Percentiles rank a stretch among this genome's conserved stretches.
These are phyloP conservation scores for Flabesymbios commensalis DNA, from an alignment of 2,888 invertebrate genomes.

Conservation along the genomic window DNA sequence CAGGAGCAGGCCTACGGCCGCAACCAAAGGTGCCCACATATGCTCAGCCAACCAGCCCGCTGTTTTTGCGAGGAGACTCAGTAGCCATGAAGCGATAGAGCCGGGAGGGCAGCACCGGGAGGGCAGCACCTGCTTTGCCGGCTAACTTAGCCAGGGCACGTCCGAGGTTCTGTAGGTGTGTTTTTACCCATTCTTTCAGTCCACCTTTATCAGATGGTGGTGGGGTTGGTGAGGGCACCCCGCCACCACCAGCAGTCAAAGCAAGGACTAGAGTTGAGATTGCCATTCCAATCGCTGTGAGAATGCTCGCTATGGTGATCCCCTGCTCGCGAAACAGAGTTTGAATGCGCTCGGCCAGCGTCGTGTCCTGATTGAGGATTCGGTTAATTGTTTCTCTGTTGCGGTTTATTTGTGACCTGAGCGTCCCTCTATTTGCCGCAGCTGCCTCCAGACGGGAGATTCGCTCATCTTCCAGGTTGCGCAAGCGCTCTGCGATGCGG, in stretches of 20 bases:
- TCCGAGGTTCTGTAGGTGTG: background rate
- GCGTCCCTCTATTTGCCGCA: background rate
- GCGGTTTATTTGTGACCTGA: background rate
- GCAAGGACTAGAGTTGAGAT: background rate
- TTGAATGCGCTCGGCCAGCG: conserved; percentile 1
- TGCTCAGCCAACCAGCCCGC: background rate
- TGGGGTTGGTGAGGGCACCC: background rate
- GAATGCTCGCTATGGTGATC: conserved; percentile 1
- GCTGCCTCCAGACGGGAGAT: background rate
- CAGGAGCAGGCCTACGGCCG: background rate
- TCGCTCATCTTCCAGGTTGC: background rate
- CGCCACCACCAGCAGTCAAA: background rate
- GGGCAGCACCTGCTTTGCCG: conserved; percentile 5
- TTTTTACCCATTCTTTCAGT: conserved; percentile 7
- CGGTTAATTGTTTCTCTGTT: background rate
- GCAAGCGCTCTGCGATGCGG: background rate
- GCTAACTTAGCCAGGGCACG: background rate
- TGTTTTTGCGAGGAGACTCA: background rate
- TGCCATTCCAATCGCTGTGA: conserved; percentile 1
- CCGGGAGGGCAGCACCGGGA: conserved; percentile 10
- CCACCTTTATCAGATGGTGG: background rate
- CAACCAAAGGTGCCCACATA: background rate
- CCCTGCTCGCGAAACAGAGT: conserved; percentile 3
- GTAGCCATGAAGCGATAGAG: conserved; percentile 4
- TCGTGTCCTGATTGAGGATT: conserved; percentile 3